A percentile compares a stretch with the other conserved stretches of the same genome.
Conservation (phyloP, 2,113 vertebrate genomes). For the Erinaceus europaeus region DNA sequence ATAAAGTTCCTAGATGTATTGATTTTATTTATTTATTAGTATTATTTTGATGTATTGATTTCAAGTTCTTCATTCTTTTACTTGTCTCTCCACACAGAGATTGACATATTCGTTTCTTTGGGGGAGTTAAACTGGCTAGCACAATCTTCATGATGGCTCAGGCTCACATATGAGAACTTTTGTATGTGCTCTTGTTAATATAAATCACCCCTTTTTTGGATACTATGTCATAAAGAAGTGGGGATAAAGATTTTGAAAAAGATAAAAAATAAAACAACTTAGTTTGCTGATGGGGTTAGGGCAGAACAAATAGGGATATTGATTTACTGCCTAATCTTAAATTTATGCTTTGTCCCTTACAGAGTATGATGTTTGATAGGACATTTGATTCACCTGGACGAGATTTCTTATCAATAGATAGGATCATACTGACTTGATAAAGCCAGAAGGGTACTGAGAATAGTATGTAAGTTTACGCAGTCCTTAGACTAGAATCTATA, state of each 20-base stretch:
- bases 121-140: neutral
- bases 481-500: too few species aligned
- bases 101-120: neutral
- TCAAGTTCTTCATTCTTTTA: neutral
- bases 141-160: neutral
- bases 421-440: neutral
- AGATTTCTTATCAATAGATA: neutral
- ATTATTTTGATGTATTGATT: too few species aligned
- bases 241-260: neutral
- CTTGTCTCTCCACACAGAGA: fast-evolving
- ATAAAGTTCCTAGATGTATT: too few species aligned
- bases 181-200: neutral
- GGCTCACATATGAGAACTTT: too few species aligned
- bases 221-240: too few species aligned
- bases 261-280: neutral
- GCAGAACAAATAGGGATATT: neutral
- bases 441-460: neutral
- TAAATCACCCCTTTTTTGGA: too few species aligned
- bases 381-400: neutral
- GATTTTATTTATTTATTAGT: too few species aligned
- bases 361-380: neutral
- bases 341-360: neutral
- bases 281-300: neutral
- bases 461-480: neutral
- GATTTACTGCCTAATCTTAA: neutral